These are phyloP conservation scores for Thalassaphorura encarpata DNA, from an alignment of 1,140 invertebrate genomes.

Conservation along the genomic window DNA sequence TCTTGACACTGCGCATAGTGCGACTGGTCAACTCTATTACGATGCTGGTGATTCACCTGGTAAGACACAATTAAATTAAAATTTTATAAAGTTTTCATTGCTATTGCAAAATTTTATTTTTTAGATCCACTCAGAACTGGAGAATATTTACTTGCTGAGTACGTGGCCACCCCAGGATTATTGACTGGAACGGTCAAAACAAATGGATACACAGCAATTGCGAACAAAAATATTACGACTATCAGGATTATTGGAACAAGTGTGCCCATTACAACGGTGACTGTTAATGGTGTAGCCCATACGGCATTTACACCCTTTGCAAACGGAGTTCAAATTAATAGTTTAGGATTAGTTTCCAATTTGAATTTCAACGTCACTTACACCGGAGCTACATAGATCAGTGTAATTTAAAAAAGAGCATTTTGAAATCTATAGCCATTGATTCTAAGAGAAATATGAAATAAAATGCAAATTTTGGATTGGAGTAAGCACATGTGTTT, in stretches of 20 bases:
- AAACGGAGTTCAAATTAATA: conserved; percentile 13
- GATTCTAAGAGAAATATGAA: background rate
- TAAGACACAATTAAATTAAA: background rate
- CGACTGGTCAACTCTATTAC: conserved; percentile 59
- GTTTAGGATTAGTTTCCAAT: conserved; percentile 6
- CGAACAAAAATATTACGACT: background rate
- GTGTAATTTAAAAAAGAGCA: background rate
- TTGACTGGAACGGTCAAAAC: conserved; percentile 9
- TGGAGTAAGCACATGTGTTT: background rate
- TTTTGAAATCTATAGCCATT: too few species aligned
- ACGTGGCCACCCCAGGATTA: background rate
- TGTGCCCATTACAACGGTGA: background rate
- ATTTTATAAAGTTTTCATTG: background rate
- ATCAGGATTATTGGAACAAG: conserved; percentile 19
- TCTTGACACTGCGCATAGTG: conserved; percentile 43
- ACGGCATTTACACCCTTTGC: background rate
- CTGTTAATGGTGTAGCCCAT: conserved; percentile 10
- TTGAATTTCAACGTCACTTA: conserved; percentile 2
- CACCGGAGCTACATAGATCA: background rate
- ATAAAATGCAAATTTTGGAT: background rate
- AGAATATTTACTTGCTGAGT: conserved; percentile 13
- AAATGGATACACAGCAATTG: conserved; percentile 24
- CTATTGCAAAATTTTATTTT: conserved; percentile 40
- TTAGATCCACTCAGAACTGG: conserved; percentile 16
- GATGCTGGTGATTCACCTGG: conserved; percentile 57